Base-by-base conservation (phyloP, 2,113 vertebrate genomes). In the Hippolais icterina region DNA sequence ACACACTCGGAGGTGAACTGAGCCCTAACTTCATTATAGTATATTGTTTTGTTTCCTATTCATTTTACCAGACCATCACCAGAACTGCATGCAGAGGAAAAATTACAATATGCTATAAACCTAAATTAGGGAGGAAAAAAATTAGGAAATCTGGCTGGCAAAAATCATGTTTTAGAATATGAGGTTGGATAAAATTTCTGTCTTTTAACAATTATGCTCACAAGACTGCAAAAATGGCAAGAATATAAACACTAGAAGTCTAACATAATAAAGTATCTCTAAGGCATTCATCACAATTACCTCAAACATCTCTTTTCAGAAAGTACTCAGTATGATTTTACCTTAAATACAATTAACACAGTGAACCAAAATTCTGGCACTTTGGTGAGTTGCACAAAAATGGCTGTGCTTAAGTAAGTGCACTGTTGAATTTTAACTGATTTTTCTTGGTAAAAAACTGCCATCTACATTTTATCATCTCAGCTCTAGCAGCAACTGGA, bases 211-310 rank as follows among this genome's bases (percentile, higher is more conserved):
- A 1, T 61, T 94, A 52, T 18, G 63, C 37, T 65, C 42, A 35
- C 5, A 54, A 61, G 90, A 90, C 91, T 93, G 75, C 81, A 86
- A 91, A 95, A 91, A 79, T 77, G 87, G 68, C 61, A 86, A 90
- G 94, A 88, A 56, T 83, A 69, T 35, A 89, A 90, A 59, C 42
- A 57, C n/a, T 54, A 69, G 42, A 66, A 47, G 57, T 71, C 60
- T 83, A 25, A 90, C n/a, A 12, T 42, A 49, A 35, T 53, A 50
- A 70, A 49, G 6, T 77, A 44, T 81, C 82, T 72, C 13, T 53
- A 42, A 84, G 54, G 87, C 57, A 29, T 75, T 95, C 57, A 61
- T 75, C 89, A 59, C 54, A 76, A 54, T 95, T 74, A 66, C 80
- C 54, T 77, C 82, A 42, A 57, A 12, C 0, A 2, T n/a, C 39